Base-by-base conservation (phyloP, 2,888 invertebrate species). In the Parnassius mnemosyne region DNA sequence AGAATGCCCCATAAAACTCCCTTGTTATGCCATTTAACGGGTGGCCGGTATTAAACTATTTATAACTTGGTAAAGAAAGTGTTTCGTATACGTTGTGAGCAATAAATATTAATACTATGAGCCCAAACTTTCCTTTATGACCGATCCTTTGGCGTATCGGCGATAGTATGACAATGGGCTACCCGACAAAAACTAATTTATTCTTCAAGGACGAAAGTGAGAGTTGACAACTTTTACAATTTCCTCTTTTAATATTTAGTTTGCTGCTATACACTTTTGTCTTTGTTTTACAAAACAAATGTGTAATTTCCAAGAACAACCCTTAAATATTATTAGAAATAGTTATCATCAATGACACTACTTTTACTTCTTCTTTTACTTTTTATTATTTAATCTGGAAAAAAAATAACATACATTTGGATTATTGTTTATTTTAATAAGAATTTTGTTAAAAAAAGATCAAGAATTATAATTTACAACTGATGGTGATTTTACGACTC, bases 21-120 rank as follows among this genome's bases (percentile, higher is more conserved):
- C 69, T 74, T 81, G 83, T 84, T 85, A 83, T 80, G 78, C 79
- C 77, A 79, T 86, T 83, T 85, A 82, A 86, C 83, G 85, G 84
- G 85, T 84, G 83, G 84, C 79, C 80, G 71, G 77, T 79, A 79
- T 85, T 85, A 86, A 85, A 85, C 85, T 88, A 89, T 89, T 89
- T 88, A 85, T 89, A 87, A 82, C 77, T 75, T 72, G 68, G 71
- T 70, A 78, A 78, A 78, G 80, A 84, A 83, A 86, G 81, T 85
- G 81, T 84, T 83, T 76, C 74, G 75, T 80, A 79, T 79, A 80
- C 77, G 80, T 80, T 79, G 76, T 69, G 75, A 76, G 83, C 77
- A 81, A 85, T 90, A 88, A 89, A 89, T 89, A 86, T 86, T 87
- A 88, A 87, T 89, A 87, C 80, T 69, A 76, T 67, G 65, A 68